phyloP scores from a whole-genome alignment of 2,888 invertebrate species.

The Parnassius orleans region DNA sequence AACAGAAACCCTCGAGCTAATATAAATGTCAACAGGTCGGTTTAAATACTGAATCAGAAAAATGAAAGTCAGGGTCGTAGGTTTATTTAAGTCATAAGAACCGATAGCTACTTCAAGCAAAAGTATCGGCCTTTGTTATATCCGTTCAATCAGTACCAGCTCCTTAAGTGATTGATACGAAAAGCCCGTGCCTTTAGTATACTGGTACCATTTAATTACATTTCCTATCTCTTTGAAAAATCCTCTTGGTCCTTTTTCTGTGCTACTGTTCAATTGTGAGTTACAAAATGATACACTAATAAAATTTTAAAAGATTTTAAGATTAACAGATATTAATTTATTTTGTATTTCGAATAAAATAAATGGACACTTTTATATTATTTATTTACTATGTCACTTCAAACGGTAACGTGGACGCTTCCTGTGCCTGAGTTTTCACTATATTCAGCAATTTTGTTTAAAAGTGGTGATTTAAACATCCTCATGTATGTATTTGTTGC shows the following conservation, averaged over 20 bases:
- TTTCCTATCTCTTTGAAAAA: constrained; percentile 24
- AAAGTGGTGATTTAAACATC: too few relatives aligned
- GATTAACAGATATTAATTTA: too few relatives aligned
- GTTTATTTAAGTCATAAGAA: constrained; percentile 28
- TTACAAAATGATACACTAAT: constrained; percentile 6
- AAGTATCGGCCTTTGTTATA: constrained; percentile 43
- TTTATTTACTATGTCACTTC: too few relatives aligned
- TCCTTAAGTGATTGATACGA: constrained; percentile 76
- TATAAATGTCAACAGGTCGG: too few relatives aligned
- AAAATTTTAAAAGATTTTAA: background rate
- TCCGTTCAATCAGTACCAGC: constrained; percentile 76
- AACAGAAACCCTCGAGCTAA: too few relatives aligned
- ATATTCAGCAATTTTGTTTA: too few relatives aligned
- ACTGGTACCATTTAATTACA: constrained; percentile 60
- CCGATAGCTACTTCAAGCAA: constrained; percentile 20
- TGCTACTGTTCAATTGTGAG: constrained; percentile 12
- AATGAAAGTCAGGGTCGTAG: constrained; percentile 20
- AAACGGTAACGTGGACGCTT: too few relatives aligned
- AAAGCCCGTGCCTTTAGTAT: constrained; percentile 58
- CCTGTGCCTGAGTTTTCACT: too few relatives aligned
- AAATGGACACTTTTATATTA: too few relatives aligned
- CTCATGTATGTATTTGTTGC: too few relatives aligned
- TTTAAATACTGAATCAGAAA: too few relatives aligned
- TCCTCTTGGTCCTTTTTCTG: constrained; percentile 15
- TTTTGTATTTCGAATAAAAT: too few relatives aligned